Evolutionary conservation across 2,797 vertebrate species (phyloP).

Genomic region (Sebastes diploproa): DNA sequence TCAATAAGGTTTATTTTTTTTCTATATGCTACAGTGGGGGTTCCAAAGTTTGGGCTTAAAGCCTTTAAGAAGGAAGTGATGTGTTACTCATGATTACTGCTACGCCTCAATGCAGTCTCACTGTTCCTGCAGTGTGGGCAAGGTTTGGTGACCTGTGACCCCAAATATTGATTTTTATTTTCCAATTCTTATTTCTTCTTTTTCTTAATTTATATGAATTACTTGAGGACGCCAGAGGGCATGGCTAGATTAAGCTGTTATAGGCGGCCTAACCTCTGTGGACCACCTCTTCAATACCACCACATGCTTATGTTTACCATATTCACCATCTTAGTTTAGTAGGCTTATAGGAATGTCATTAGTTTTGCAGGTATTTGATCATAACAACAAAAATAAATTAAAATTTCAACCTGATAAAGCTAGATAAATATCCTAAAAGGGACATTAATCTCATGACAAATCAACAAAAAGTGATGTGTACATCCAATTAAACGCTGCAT

Average conservation of each 20-base stretch:
- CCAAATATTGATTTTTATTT: background rate
- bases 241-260: background rate
- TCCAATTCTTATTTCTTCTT: background rate
- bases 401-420: background rate
- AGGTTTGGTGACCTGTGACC: too few species aligned
- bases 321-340: background rate
- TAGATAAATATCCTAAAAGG: rapidly evolving
- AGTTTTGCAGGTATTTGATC: background rate
- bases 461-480: background rate
- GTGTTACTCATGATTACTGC: background rate
- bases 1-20: slow-evolving; percentile 21
- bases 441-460: background rate
- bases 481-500: background rate
- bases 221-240: background rate
- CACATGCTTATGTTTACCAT: background rate
- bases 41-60: background rate
- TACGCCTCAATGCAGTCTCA: background rate
- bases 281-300: background rate
- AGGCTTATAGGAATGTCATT: background rate
- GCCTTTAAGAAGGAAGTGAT: background rate
- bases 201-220: background rate
- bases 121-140: background rate
- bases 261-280: background rate
- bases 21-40: slow-evolving; percentile 9
- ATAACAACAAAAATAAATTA: background rate